These are phyloP conservation scores for Drosophila teissieri DNA, from an alignment of 1,140 invertebrate genomes.

Conservation along the genomic window DNA sequence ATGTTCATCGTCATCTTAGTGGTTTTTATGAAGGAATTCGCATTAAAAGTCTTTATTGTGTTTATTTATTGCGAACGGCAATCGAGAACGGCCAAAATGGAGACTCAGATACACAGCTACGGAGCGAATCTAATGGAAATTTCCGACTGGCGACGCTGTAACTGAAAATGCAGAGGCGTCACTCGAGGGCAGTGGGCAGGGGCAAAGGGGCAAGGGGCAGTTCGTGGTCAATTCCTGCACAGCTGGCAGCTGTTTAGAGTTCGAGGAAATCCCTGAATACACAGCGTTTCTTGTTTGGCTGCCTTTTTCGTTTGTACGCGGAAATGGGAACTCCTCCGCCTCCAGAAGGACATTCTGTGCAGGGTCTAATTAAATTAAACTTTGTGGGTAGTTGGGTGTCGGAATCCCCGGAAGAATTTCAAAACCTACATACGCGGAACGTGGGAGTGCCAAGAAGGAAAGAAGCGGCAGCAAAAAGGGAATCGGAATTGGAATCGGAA, in stretches of 20 bases:
- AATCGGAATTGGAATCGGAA: background rate
- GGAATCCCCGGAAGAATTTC: background rate
- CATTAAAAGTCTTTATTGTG: constrained; percentile 82
- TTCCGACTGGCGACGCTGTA: constrained; percentile 52
- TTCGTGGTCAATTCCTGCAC: background rate
- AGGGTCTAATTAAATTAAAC: no score
- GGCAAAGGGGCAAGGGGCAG: background rate
- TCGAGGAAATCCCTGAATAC: constrained; percentile 31
- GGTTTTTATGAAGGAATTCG: constrained; percentile 78
- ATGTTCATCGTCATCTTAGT: constrained; percentile 49
- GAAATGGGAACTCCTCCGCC: no score
- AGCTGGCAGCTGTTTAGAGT: constrained; percentile 23
- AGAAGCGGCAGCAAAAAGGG: constrained; percentile 5
- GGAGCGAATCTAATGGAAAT: constrained; percentile 69
- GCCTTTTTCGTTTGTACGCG: background rate
- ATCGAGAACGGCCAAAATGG: constrained; percentile 70
- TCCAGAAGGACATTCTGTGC: no score
- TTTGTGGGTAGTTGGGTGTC: background rate
- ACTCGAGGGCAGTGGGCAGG: background rate
- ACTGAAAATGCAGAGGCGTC: constrained; percentile 30
- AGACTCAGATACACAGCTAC: constrained; percentile 41
- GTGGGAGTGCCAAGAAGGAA: constrained; percentile 64
- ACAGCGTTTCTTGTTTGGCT: background rate
- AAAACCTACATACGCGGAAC: constrained; percentile 30
- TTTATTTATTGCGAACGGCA: constrained; percentile 80